Percentiles rank a stretch among this genome's conserved stretches.
These are phyloP conservation scores for Myoxocephalus aenaeus DNA, from an alignment of 2,797 vertebrate genomes.

Conservation along the genomic window DNA sequence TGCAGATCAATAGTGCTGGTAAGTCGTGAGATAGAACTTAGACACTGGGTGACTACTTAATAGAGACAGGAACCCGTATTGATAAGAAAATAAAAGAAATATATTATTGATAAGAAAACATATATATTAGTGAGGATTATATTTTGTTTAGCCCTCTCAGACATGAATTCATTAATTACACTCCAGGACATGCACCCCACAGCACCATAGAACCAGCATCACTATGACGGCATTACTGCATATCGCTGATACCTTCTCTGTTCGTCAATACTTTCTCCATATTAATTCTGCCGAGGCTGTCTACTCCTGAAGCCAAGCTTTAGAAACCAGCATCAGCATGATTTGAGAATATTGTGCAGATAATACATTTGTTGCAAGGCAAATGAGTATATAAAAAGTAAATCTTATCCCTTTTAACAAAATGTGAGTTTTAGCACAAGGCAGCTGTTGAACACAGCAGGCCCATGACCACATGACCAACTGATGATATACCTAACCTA, in stretches of 20 bases:
- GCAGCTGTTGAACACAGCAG: conserved; percentile 46
- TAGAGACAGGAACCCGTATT: background rate
- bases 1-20: conserved; percentile 3
- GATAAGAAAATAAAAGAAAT: background rate
- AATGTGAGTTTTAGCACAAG: conserved; percentile 50
- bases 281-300: conserved; percentile 35
- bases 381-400: conserved; percentile 61
- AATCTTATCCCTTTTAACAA: conserved; percentile 35
- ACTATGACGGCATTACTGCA: conserved; percentile 9
- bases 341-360: conserved; percentile 57
- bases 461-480: conserved; percentile 48
- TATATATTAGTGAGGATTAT: background rate
- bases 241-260: conserved; percentile 19
- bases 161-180: background rate
- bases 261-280: conserved; percentile 15
- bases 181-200: conserved; percentile 11
- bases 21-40: background rate
- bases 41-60: background rate
- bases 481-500: conserved; percentile 21
- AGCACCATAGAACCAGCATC: conserved; percentile 34
- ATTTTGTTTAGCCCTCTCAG: conserved; percentile 22
- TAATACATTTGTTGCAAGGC: conserved; percentile 62
- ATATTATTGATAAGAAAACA: background rate
- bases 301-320: conserved; percentile 39
- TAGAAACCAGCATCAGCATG: conserved; percentile 45